Base-by-base conservation (phyloP, 2,113 vertebrate species). In the Miniopterus natalensis region DNA sequence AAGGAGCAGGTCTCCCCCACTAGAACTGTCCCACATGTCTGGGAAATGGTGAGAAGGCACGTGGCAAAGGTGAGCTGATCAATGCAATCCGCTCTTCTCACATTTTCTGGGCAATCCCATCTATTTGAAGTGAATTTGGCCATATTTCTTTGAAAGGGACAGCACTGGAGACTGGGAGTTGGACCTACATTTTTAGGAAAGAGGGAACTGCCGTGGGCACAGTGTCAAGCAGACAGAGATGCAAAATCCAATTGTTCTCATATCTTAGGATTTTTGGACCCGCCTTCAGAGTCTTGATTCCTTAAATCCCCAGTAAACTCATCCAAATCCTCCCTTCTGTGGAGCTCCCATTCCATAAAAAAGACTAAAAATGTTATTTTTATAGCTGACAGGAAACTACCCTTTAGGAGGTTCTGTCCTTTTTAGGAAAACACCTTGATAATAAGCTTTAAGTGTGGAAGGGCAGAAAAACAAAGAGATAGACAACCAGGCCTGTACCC, bases 61-160 rank as follows among this genome's bases (percentile, higher is more conserved):
- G 2, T 3, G 49, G 27, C 73, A 27, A 36, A 70, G 45, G 14
- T 27, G 74, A 53, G 0, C 36, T 29, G 2, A 53, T 47, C 36
- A 21, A 3, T 51, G 12, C 20, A 73, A 53, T 51, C 14, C 65
- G 29, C 18, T 42, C 57, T 68, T 92, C 36, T 68, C 0, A 7
- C 10, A 8, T 71, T 2, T 6, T 84, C 88, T 93, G 59, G 1
- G 65, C 93, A 27, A 1, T 29, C 23, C 21, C n/a, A 51, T 87
- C 29, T 49, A 84, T 97, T 40, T 11, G 21, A 77, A 94, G 68
- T 51, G 84, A 61, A 95, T 79, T 95, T 95, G 92, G 74, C 81
- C 61, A 73, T 93, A 95, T 93, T 95, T 78, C 84, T 79, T 86
- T 96, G 83, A 93, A 96, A 95, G 83, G 47, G 45, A 89, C 92